Base-by-base conservation (phyloP, 2,888 invertebrate species). In the Ecliptopera silaceata region DNA sequence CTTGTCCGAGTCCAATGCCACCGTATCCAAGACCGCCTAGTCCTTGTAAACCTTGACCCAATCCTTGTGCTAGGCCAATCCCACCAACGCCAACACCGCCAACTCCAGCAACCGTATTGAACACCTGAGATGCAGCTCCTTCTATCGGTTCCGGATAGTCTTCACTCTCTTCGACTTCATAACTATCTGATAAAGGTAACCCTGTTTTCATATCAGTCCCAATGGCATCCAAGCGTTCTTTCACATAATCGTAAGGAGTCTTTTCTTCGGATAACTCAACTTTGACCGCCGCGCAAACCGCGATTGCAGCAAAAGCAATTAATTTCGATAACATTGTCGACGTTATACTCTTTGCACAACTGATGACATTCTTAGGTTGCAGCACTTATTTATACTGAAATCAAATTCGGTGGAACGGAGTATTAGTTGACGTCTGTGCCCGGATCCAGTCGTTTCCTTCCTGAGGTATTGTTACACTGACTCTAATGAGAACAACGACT, bases 151-250 rank as follows among this genome's bases (percentile, higher is more conserved):
- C 91, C 11, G 93, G 93, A 70, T 93, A 93, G 70, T 93, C 93
- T 58, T 86, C 91, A 75, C 92, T 92, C 80, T 93, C 93, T 75
- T 93, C 92, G 34, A 93, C 92, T 80, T 93, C 93, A 68, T 93
- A 93, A 32, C 92, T 92, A 53, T 80, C 86, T 1, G 93, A 87
- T 34, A 88, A 52, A 18, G 89, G 89, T 60, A 88, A 45, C 69
- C 90, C 91, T 59, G 80, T 70, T 58, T 69, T 80, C 6, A 68
- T 59, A 54, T 91, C 87, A 15, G 77, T 75, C 10, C 79, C 75
- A 20, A 90, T 74, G 11, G 81, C 66, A 59, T 89, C 86, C 65
- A 91, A 72, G 2, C 83, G 79, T 60, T 86, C 86, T 59, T 82
- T 87, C 51, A 91, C 88, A 65, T 87, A 88, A 74, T 91, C 90